These are phyloP conservation scores for Acanthaster planci DNA, from an alignment of 35 echinoderm and acorn worm genomes.

Conservation along the genomic window DNA sequence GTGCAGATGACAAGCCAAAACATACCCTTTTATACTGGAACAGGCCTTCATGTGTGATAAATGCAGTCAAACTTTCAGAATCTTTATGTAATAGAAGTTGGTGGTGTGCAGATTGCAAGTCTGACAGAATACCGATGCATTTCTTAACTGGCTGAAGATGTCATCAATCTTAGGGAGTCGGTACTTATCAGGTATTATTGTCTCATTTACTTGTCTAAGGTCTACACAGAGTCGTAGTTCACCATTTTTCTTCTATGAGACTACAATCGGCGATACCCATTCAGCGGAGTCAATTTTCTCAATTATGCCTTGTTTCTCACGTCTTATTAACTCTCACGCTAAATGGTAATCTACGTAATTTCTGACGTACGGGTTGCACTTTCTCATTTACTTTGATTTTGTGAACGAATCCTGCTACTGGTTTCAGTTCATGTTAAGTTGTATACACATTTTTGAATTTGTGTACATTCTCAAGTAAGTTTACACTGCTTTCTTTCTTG, in stretches of 20 bases:
- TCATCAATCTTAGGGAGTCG: slow-evolving; percentile 58
- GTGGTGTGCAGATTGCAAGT: slow-evolving; percentile 43
- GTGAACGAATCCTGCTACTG: slow-evolving; percentile 18
- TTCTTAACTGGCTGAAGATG: slow-evolving; percentile 31
- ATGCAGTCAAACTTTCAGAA: slow-evolving; percentile 26
- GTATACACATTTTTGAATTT: background rate
- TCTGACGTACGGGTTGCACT: slow-evolving; percentile 50
- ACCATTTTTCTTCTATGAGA: slow-evolving; percentile 47
- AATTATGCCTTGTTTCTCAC: slow-evolving; percentile 40
- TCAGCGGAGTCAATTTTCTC: slow-evolving; percentile 44
- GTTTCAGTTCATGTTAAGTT: background rate
- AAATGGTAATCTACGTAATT: slow-evolving; percentile 45
- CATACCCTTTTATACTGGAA: slow-evolving; percentile 55
- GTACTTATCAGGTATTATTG: slow-evolving; percentile 52
- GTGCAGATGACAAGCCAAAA: slow-evolving; percentile 63
- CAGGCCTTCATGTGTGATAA: slow-evolving; percentile 62
- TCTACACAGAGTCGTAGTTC: slow-evolving; percentile 57
- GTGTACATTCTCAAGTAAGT: background rate
- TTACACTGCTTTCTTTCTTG: background rate
- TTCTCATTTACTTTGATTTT: slow-evolving; percentile 33
- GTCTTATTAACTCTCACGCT: slow-evolving; percentile 48
- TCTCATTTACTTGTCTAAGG: slow-evolving; percentile 49
- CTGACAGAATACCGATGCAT: slow-evolving; percentile 34
- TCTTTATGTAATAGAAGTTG: slow-evolving; percentile 38
- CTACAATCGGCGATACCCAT: slow-evolving; percentile 49